Evolutionary conservation across 2,888 invertebrate species (phyloP), one percentile per base, ranked within the genome.

Genomic region (Bhutanitis thaidina): DNA sequence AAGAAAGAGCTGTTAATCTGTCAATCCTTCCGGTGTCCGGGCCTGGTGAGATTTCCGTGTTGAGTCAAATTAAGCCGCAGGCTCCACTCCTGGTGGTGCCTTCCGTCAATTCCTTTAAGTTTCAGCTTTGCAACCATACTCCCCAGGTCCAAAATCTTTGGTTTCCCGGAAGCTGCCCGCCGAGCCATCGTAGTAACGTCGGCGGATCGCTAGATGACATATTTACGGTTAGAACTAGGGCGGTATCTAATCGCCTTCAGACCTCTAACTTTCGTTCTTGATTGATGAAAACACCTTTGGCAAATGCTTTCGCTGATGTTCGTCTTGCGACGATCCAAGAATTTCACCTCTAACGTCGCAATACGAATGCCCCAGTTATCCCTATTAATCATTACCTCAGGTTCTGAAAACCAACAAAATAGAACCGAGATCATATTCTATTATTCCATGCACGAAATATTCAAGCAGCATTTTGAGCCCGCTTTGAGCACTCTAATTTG

Each of bases 1-100:
- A 90, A 91, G 92, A 92, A 92, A 92, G 91, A 92, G 91, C 92
- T 92, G 76, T 92, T 90, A 91, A 91, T 92, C 92, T 91, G 91
- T 92, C 91, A 92, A 92, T 92, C 92, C 91, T 92, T 86, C 89
- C 90, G 83, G 91, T 92, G 92, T 93, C 91, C 86, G 91, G 92
- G 86, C 92, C 92, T 90, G 91, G 92, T 92, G 90, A 81, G 92
- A 92, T 89, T 91, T 91, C 91, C 91, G n/a, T 91, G 91, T 91
- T 92, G 91, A 92, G 92, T 92, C 29, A 29, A 29, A 20, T 92
- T 92, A n/a, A n/a, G 91, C 92, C 91, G 91, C 92, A 29, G 29
- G 29, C 29, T 29, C 91, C 92, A 92, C 92, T 92, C 91, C 91
- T 92, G 91, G 92, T 29, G 92, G 20, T 5, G 20, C 91, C 91